Base-by-base conservation (phyloP, 2,797 vertebrate genomes). In the Diplodus puntazzo region DNA sequence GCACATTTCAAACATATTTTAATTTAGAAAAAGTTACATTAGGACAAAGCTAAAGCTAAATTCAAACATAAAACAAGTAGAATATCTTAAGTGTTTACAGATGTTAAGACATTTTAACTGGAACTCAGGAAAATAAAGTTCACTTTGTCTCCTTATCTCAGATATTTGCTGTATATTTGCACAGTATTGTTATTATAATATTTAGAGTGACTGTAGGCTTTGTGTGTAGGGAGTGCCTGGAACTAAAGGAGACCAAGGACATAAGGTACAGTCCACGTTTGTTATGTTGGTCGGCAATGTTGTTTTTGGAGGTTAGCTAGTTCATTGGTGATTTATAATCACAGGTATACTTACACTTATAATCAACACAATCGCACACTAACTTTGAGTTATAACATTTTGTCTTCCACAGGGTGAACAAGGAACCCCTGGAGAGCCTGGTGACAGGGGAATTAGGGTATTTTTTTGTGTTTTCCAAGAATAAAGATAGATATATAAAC, bases 371-470 rank as follows among this genome's bases (percentile, higher is more conserved):
- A 13, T 27, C n/a, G 43, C 5, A 3, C n/a, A 27, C n/a, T 13
- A 16, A 30, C 3, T 45, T 53, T 12, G 54, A 17, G 3, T 57
- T 1, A 53, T 74, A 17, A 21, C 1, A 0, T 5, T 7, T 64
- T 89, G 43, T 71, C 20, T 91, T 74, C 87, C 46, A 60, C 68
- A 98, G 97, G 97, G 97, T 75, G 96, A 97, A 70, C 75, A 77
- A 77, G 97, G 97, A 79, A 48, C 85, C 60, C 27, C 91, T 53
- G 97, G 97, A 89, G 94, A 95, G 62, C 87, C 93, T 34, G 97
- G 97, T 69, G 95, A 96, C 55, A 95, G 93, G 92, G 97, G 97
- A 90, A 87, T 95, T 54, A 94, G 93, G 96, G 97, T 98, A 91
- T 52, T 69, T 49, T 80, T 63, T 13, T 11, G 0, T 42, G 3